These are phyloP conservation scores for Hemithea aestivaria DNA, from an alignment of 2,888 invertebrate genomes.

Conservation along the genomic window DNA sequence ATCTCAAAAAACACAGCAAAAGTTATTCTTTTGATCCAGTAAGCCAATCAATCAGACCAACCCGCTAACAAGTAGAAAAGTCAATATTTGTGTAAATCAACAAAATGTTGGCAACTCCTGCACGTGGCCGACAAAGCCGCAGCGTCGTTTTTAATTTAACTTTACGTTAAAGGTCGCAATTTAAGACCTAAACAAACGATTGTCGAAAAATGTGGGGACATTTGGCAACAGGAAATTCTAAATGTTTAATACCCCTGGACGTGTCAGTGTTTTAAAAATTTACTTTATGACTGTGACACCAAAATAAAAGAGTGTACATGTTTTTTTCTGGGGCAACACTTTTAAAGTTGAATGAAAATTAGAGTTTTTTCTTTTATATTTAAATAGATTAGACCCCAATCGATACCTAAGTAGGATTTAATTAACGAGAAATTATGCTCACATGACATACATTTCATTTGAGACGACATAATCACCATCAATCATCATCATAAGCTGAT, in stretches of 20 bases:
- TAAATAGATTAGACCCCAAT: no score
- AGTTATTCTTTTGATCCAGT: background rate
- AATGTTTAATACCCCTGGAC: conserved; percentile 12
- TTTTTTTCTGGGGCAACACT: conserved; percentile 10
- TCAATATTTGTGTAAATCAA: conserved; percentile 31
- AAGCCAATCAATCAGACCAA: conserved; percentile 20
- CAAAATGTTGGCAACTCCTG: conserved; percentile 17
- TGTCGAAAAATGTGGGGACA: conserved; percentile 16
- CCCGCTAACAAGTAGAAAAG: conserved; percentile 29
- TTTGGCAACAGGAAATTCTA: conserved; percentile 21
- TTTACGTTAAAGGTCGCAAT: conserved; percentile 14
- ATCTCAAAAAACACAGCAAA: no score
- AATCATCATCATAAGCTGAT: no score
- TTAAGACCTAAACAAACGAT: conserved; percentile 30
- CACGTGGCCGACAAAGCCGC: conserved; percentile 19
- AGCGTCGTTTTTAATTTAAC: background rate
- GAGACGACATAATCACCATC: no score
- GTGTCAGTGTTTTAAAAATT: no score
- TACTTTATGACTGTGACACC: no score
- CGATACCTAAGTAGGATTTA: no score
- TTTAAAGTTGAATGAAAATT: no score
- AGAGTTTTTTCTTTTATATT: no score
- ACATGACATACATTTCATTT: no score
- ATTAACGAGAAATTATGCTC: no score
- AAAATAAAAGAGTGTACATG: no score